Evolutionary conservation across 2,797 vertebrate genomes (phyloP).

Genomic region (Sebastes hubbsi): DNA sequence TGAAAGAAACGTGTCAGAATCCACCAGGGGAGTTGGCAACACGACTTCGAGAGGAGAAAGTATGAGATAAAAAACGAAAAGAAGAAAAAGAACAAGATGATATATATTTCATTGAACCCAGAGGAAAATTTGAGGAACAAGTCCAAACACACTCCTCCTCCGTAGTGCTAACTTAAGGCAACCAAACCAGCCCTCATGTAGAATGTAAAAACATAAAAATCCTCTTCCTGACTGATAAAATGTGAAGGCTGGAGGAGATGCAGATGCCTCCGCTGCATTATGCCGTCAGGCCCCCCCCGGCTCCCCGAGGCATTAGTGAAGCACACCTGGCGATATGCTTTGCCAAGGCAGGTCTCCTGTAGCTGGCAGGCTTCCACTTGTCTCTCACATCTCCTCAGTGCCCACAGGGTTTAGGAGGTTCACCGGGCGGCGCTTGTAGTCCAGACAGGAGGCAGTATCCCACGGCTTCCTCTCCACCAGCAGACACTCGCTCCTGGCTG

Average conservation of each 20-base stretch:
- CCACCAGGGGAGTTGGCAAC: not conserved
- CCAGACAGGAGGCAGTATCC: conserved; percentile 7
- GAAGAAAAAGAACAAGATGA: not conserved
- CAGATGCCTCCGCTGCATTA: not conserved
- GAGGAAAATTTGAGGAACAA: not conserved
- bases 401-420: conserved; percentile 13
- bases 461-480: not conserved
- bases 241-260: not conserved
- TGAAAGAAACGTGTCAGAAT: too few species aligned
- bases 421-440: not conserved
- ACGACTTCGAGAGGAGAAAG: not conserved
- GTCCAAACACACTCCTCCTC: not conserved
- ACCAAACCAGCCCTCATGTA: not conserved
- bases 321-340: not conserved
- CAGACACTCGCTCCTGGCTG: not conserved
- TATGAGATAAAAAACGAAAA: not conserved
- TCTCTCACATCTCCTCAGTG: not conserved
- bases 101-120: not conserved
- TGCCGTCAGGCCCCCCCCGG: not conserved
- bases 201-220: not conserved
- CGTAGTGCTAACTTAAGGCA: not conserved
- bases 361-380: not conserved
- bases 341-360: not conserved
- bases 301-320: conserved; percentile 11
- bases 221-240: not conserved